phyloP scores from a whole-genome alignment of 2,113 vertebrate species.

The Xiphophorus maculatus region DNA sequence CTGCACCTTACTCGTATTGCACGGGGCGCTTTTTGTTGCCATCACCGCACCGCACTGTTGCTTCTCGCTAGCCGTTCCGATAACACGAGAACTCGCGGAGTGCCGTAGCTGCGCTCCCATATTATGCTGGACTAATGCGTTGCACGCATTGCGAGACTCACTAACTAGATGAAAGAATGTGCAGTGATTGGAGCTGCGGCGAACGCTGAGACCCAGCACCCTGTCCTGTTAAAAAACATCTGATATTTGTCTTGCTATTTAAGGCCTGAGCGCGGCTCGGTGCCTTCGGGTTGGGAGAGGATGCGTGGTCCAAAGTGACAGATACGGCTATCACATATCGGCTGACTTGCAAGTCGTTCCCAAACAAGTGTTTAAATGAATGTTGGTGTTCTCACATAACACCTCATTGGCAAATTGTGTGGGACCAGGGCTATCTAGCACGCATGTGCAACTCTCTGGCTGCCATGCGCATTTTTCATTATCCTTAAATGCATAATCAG shows the following conservation, averaged over 20 bases:
- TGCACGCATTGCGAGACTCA: slow-evolving; percentile 63
- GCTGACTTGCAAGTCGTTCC: slow-evolving; percentile 64
- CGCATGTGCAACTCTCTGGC: slow-evolving; percentile 38
- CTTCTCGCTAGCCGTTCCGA: slow-evolving; percentile 32
- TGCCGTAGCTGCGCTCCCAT: neutral
- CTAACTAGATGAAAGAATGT: slow-evolving; percentile 59
- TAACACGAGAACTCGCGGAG: slow-evolving; percentile 26
- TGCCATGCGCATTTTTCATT: slow-evolving; percentile 5
- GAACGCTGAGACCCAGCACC: slow-evolving; percentile 27
- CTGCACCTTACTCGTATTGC: slow-evolving; percentile 23
- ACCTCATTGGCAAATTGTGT: slow-evolving; percentile 58
- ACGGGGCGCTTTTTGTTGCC: slow-evolving; percentile 34
- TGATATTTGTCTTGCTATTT: slow-evolving; percentile 72
- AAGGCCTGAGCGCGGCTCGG: slow-evolving; percentile 30
- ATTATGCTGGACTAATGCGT: slow-evolving; percentile 26
- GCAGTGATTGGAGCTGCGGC: slow-evolving; percentile 40
- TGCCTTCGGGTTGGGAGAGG: slow-evolving; percentile 41
- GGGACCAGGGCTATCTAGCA: slow-evolving; percentile 26
- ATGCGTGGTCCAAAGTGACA: slow-evolving; percentile 50
- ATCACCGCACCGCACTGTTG: slow-evolving; percentile 25
- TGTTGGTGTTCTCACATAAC: slow-evolving; percentile 73
- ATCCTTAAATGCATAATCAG: neutral
- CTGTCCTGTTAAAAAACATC: slow-evolving; percentile 57
- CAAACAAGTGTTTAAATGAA: slow-evolving; percentile 68
- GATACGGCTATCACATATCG: slow-evolving; percentile 65